Conservation (phyloP, 2,888 invertebrate genomes). For the Drosophila subquinaria region DNA sequence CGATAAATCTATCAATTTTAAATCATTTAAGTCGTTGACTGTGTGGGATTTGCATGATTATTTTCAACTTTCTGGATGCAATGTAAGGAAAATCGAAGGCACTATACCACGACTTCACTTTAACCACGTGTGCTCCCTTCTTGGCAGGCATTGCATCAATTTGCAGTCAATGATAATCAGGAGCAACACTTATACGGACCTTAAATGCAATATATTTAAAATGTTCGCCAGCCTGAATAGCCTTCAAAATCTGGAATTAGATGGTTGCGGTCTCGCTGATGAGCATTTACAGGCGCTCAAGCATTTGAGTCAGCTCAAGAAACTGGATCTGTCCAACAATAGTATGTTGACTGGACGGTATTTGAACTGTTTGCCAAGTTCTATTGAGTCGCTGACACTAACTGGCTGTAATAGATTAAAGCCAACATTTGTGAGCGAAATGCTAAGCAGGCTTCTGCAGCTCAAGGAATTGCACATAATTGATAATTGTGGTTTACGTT, state of each 20-base stretch:
- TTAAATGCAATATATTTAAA: conserved; percentile 7
- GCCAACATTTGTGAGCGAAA: background rate
- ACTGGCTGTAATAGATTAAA: conserved; percentile 9
- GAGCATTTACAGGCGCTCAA: conserved; percentile 6
- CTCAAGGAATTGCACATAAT: conserved; percentile 33
- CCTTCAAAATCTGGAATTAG: conserved; percentile 32
- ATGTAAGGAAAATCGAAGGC: conserved; percentile 36
- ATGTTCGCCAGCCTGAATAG: conserved; percentile 27
- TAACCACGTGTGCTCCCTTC: conserved; percentile 19
- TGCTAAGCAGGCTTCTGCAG: conserved; percentile 5
- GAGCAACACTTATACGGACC: conserved; percentile 2
- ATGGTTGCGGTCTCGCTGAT: conserved; percentile 27
- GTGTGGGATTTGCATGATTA: conserved; percentile 68
- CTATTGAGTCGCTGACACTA: conserved; percentile 35
- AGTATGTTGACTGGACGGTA: background rate
- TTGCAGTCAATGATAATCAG: conserved; percentile 25
- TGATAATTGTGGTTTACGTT: background rate
- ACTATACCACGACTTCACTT: conserved; percentile 22
- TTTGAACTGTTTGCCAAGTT: conserved; percentile 4
- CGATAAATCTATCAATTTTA: conserved; percentile 20
- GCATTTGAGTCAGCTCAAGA: conserved; percentile 34
- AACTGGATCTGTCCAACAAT: conserved; percentile 30
- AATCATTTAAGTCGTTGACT: conserved; percentile 41
- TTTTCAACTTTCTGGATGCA: conserved; percentile 49
- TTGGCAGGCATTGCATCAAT: conserved; percentile 37